A percentile compares a stretch with the other conserved stretches of the same genome.
Evolutionary conservation across 2,797 vertebrate genomes (phyloP).

Genomic region (Acanthis flammea): DNA sequence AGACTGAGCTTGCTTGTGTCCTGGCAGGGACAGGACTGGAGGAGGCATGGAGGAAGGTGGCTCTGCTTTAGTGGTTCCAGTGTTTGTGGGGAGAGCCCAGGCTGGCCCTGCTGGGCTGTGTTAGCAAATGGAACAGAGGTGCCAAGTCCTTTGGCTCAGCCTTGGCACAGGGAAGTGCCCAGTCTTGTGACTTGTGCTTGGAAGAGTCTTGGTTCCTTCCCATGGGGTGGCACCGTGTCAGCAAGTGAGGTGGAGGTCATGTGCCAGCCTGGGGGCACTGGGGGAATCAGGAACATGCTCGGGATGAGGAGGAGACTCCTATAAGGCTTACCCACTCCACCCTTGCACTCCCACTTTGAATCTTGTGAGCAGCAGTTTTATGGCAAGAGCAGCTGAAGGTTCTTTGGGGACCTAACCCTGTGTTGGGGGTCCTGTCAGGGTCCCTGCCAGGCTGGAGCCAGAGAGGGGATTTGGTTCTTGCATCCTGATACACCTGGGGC

Average conservation of each 20-base stretch:
- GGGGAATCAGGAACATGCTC: fast-evolving
- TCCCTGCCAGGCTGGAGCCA: background rate
- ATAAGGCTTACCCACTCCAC: background rate
- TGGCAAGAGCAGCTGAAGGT: background rate
- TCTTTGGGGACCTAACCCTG: background rate
- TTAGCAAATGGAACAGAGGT: background rate
- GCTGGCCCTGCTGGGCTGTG: background rate
- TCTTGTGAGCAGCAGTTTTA: background rate
- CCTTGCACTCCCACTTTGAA: background rate
- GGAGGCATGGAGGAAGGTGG: fast-evolving
- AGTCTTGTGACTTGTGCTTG: background rate
- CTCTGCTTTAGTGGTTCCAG: background rate
- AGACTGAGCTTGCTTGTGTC: background rate
- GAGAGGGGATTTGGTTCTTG: background rate
- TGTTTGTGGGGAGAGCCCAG: too few relatives aligned
- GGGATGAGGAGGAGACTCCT: background rate
- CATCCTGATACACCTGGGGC: background rate
- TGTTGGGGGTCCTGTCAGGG: background rate
- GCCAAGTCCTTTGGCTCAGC: background rate
- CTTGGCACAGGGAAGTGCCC: fast-evolving
- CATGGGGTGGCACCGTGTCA: fast-evolving
- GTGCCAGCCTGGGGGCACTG: background rate
- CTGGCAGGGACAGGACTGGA: background rate
- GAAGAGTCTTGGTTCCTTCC: background rate
- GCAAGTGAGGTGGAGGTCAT: background rate